A percentile compares a stretch with the other conserved stretches of the same genome.
Evolutionary conservation across 2,113 vertebrate genomes (phyloP).

Genomic region (Crotalus horridus): DNA sequence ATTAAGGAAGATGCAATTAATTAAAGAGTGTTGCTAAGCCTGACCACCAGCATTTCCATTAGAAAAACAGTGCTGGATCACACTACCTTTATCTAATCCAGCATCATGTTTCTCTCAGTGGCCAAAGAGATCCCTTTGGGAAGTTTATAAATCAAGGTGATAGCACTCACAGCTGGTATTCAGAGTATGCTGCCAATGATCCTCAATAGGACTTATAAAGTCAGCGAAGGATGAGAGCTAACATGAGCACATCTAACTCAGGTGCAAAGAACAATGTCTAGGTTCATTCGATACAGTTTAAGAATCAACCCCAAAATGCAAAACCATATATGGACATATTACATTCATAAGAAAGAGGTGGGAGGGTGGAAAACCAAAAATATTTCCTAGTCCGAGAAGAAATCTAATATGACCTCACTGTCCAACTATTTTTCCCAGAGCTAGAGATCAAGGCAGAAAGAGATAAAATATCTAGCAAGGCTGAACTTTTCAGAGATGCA

Average conservation of each 20-base stretch:
- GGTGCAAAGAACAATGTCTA: background rate
- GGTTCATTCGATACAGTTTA: background rate
- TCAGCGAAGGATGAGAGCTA: background rate
- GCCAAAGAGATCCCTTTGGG: background rate
- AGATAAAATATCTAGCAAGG: conserved; percentile 61
- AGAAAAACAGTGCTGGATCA: background rate
- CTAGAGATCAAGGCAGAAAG: conserved; percentile 55
- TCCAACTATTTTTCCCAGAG: conserved; percentile 63
- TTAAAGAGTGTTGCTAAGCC: background rate
- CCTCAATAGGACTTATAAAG: background rate
- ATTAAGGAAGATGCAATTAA: background rate
- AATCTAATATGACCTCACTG: conserved; percentile 11
- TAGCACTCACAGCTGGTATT: background rate
- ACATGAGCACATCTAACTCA: background rate
- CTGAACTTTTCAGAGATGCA: conserved; percentile 51
- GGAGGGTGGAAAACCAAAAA: background rate
- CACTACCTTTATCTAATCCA: background rate
- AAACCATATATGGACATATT: background rate
- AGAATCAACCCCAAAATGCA: background rate
- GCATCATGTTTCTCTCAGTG: background rate
- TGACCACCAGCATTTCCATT: background rate
- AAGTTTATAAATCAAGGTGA: background rate
- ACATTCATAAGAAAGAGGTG: background rate
- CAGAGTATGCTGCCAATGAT: background rate
- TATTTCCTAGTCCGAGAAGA: background rate